phyloP scores from a whole-genome alignment of 1,140 invertebrate species.

The Dendroctonus valens region DNA sequence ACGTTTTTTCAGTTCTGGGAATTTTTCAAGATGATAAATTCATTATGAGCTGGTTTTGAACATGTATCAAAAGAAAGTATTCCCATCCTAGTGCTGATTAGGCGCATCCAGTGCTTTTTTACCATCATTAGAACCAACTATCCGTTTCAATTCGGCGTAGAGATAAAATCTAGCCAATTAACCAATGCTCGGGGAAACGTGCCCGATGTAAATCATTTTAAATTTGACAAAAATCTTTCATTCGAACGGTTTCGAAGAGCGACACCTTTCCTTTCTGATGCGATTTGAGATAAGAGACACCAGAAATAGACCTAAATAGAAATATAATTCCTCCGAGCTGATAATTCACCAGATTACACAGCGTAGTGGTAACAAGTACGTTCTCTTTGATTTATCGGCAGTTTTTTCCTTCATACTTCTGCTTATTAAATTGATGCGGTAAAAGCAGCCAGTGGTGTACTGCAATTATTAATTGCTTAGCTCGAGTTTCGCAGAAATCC shows the following conservation, averaged over 20 bases:
- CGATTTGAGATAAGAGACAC: constrained; percentile 18
- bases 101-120: constrained; percentile 1
- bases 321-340: constrained; percentile 15
- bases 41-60: not conserved
- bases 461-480: too few relatives aligned
- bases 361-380: constrained; percentile 7
- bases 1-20: constrained; percentile 31
- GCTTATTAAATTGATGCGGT: too few relatives aligned
- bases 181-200: constrained; percentile 26
- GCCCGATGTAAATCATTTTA: constrained; percentile 33
- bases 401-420: too few relatives aligned
- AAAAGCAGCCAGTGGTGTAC: too few relatives aligned
- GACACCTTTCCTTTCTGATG: constrained; percentile 32
- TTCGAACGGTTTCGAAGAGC: constrained; percentile 25
- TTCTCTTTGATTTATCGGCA: constrained; percentile 17
- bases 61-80: not conserved
- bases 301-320: constrained; percentile 27
- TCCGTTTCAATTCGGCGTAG: constrained; percentile 18
- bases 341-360: constrained; percentile 22
- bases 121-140: constrained; percentile 23
- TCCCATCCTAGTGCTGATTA: too few relatives aligned
- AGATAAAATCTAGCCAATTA: constrained; percentile 32
- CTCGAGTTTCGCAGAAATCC: too few relatives aligned
- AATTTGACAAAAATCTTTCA: constrained; percentile 33
- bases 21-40: constrained; percentile 15